Evolutionary conservation across 2,888 invertebrate species (phyloP).

Genomic region (Apamea anceps): DNA sequence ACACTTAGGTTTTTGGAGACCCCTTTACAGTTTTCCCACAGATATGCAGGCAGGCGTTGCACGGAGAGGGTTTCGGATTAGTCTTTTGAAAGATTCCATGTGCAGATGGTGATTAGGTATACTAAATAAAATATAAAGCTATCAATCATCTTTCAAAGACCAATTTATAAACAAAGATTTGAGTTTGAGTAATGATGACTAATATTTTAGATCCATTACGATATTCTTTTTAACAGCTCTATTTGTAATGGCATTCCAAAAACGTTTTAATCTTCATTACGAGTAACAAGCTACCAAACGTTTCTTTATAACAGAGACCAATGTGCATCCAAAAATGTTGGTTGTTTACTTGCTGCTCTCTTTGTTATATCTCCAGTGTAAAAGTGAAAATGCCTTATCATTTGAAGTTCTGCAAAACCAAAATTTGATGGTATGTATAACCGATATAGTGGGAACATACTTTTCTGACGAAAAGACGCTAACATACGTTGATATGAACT

Average conservation of each 20-base stretch:
- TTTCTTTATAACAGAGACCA: background rate
- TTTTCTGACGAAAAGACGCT: conserved; percentile 49
- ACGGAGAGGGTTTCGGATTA: no score
- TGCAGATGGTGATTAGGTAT: no score
- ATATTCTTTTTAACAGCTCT: background rate
- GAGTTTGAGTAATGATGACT: background rate
- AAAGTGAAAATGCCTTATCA: conserved; percentile 2
- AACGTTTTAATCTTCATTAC: background rate
- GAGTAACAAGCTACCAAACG: background rate
- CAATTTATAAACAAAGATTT: background rate
- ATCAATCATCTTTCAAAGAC: background rate
- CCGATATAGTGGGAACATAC: conserved; percentile 55
- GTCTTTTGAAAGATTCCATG: no score
- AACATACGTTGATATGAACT: conserved; percentile 54
- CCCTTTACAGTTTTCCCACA: no score
- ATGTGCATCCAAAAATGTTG: conserved; percentile 53
- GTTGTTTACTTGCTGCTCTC: conserved; percentile 38
- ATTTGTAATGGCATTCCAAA: background rate
- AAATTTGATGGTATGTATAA: conserved; percentile 50
- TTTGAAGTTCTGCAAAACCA: background rate
- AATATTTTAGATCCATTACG: background rate
- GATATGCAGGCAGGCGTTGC: no score
- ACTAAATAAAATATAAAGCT: background rate
- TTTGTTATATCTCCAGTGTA: conserved; percentile 12
- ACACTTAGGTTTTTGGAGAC: no score